Evolutionary conservation across 1,140 invertebrate species (phyloP), one percentile per base, ranked within the genome.

Genomic region (Drosophila arizonae): DNA sequence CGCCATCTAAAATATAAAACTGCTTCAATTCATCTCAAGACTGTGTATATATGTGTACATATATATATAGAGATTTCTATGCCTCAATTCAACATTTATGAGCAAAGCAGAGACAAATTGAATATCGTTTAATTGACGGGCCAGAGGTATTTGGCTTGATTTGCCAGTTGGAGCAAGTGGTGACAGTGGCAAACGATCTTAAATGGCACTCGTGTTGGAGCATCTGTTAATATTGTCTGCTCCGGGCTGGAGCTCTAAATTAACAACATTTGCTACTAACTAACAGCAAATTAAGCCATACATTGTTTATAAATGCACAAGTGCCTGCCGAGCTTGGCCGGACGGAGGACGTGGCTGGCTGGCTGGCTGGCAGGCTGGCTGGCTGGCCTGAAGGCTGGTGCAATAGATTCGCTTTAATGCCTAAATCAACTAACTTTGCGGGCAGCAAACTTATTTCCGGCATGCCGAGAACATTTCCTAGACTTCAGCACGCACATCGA

Each of bases 361-460:
- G 28, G 24, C n/a, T 11, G 39, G 10, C 21, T n/a, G n/a, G n/a
- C n/a, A 58, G 61, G 57, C 45, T 50, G 63, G 41, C 13, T 33
- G 28, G 24, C n/a, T 11, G 39, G 10, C 21, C 21, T n/a, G 50
- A 55, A 58, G 61, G 57, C 45, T 50, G 63, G 41, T 43, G 54
- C 55, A 33, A 30, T 51, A 65, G 79, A 57, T 85, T 85, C 81
- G 79, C 84, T 88, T 88, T 88, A 88, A 88, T 88, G 84, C 84
- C 84, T 88, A 88, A 88, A 88, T 88, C 84, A 88, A 88, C 84
- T 88, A 88, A 89, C 86, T 88, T 88, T 88, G 84, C 77, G 84
- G 84, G 74, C 79, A 77, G 85, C 84, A 88, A 88, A 88, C 84
- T 88, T 88, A 88, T 88, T 88, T 88, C 84, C 84, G 84, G 84